Base-by-base conservation (phyloP, 1,140 invertebrate genomes). In the Neodiprion lecontei region DNA sequence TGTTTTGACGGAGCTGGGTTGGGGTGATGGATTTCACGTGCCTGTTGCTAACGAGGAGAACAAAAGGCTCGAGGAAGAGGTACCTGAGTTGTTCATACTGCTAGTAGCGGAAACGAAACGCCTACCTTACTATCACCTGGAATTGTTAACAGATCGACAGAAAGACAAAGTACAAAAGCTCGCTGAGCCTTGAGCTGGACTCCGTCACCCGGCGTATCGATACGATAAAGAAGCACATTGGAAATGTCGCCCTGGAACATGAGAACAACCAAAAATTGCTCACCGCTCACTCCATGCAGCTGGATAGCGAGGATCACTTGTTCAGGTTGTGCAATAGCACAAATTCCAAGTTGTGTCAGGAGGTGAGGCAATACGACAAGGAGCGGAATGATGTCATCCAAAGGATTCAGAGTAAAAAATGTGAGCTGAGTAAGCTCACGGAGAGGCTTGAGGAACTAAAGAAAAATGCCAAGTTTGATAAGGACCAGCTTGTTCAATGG, bases 31-130 rank as follows among this genome's bases (percentile, higher is more conserved):
- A 12, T 93, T 93, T 74, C 90, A 91, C 79, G 91, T 95, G 78
- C 94, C 94, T 7, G 89, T 94, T 17, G 92, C 93, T 7, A 93
- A 94, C 87, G 89, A 90, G 71, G 91, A 92, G 81, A 95, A 95
- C 78, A 91, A 91, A 84, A 83, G 78, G 78, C 85, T 94, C 12
- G 92, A 95, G 86, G 87, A 83, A 82, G 88, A 89, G 83, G 92
- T 89, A 88, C 84, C 70, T 69, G 72, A 40, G 76, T 8, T 2
- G 8, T 12, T 8, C 53, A 4, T 61, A 61, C 86, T 17, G 47
- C 49, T 40, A 21, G 17, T 21, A 21, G 17, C 17, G 21, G 48
- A 14, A 48, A 28, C 23, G 49, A 17, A 2, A 50, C 47, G 48
- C 23, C 10, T 28, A 40, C 66, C 40, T 21, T 17, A 23, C n/a